A percentile compares a stretch with the other conserved stretches of the same genome.
These are phyloP conservation scores for Eupithecia abbreviata DNA, from an alignment of 2,888 invertebrate species.

Conservation along the genomic window DNA sequence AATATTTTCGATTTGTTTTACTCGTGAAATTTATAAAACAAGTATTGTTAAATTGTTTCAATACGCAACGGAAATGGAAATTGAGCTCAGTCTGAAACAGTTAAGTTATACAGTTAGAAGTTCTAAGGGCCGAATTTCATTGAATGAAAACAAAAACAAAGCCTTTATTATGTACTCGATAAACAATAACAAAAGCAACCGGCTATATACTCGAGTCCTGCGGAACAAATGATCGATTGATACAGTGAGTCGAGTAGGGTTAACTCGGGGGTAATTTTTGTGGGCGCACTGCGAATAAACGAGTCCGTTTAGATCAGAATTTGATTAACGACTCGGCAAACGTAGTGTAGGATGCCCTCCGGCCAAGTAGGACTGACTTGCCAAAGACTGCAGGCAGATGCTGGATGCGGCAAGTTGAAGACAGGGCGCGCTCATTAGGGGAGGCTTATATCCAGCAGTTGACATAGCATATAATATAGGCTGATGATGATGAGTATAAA, in stretches of 20 bases:
- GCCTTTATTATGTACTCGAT: constrained; percentile 54
- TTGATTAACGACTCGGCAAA: neutral
- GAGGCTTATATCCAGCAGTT: too few relatives aligned
- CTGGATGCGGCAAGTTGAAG: too few relatives aligned
- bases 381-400: too few relatives aligned
- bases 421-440: too few relatives aligned
- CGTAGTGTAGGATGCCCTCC: too few relatives aligned
- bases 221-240: constrained; percentile 51
- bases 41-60: neutral
- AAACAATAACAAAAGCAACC: constrained; percentile 62
- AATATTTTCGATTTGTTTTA: neutral
- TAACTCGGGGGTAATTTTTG: constrained; percentile 29
- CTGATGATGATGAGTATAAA: too few relatives aligned
- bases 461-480: too few relatives aligned
- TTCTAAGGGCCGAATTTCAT: constrained; percentile 52
- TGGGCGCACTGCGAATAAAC: constrained; percentile 6
- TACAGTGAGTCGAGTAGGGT: constrained; percentile 41
- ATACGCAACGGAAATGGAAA: constrained; percentile 2
- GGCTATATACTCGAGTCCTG: constrained; percentile 45
- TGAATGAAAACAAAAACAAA: constrained; percentile 58
- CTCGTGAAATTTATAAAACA: neutral
- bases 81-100: neutral
- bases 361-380: too few relatives aligned
- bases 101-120: constrained; percentile 45
- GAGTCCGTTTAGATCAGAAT: neutral